Base-by-base conservation (phyloP, 2,113 vertebrate genomes). In the Uria aalge region DNA sequence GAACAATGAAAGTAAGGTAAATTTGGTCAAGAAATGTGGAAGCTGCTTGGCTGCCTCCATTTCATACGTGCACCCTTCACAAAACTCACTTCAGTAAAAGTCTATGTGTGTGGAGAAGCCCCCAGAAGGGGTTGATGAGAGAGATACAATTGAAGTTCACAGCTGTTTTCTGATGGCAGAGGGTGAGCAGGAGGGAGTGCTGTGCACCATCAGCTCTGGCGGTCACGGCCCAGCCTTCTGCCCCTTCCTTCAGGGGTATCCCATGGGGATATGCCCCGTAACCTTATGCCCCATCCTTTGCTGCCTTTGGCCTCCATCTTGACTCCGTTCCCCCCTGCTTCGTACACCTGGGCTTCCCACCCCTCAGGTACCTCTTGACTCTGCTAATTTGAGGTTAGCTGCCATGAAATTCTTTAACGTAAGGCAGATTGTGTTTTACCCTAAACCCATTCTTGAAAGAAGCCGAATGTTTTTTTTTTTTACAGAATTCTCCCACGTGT, bases 281-380 rank as follows among this genome's bases (percentile, higher is more conserved):
- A 48, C 43, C 10, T 47, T 56, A 32, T 9, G 26, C 5, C 20
- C 47, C 19, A 6, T 59, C 38, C 15, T 50, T 57, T 4, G 4
- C 34, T 47, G 50, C n/a, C 34, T 67, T 69, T 27, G 16, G 19
- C 36, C 6, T 53, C 32, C 16, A 13, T 43, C 22, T 59, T 30
- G 38, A 36, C 45, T 23, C 29, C 8, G 3, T 5, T 73, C 8
- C 11, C 5, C 2, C 2, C 2, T 6, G 22, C 21, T 41, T 55
- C 5, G 0, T 38, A 59, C 21, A 7, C 20, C 40, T 32, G 0
- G 6, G 11, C 30, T 38, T 78, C 29, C 43, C 11, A 6, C 2
- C 36, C 15, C 11, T 34, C 27, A 16, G 1, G 1, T 27, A 6
- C 45, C 55, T 53, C 47, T 20, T 45, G 38, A 19, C 41, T 38